Percentiles rank a stretch among this genome's conserved stretches.
Evolutionary conservation across 1,140 invertebrate genomes (phyloP).

Genomic region (Aphaenogaster floridana): DNA sequence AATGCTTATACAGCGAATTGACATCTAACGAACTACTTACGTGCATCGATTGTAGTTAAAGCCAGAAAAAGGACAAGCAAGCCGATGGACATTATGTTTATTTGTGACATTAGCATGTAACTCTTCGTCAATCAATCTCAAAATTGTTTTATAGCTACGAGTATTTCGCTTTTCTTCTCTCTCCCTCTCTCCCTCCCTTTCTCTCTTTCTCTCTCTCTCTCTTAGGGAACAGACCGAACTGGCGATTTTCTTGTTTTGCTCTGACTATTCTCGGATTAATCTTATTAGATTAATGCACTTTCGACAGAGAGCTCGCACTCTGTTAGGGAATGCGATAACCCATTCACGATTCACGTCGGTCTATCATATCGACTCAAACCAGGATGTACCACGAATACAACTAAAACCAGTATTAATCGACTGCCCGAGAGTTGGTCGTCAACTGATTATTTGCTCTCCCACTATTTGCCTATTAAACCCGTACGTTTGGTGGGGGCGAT

Average conservation of each 20-base stretch:
- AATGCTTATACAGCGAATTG: neutral
- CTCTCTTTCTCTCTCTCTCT: no score
- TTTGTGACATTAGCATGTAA: neutral
- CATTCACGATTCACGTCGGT: neutral
- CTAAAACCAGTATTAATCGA: neutral
- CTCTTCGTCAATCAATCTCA: neutral
- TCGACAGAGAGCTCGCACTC: neutral
- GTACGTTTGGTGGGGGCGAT: neutral
- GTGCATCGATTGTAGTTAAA: slow-evolving; percentile 30
- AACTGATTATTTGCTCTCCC: neutral
- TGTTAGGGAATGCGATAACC: neutral
- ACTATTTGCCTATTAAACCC: slow-evolving; percentile 21
- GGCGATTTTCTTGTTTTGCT: neutral
- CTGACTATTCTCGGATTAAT: neutral
- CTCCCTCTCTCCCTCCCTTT: no score
- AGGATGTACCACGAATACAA: neutral
- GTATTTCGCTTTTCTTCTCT: neutral
- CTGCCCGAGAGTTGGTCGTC: neutral
- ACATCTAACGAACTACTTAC: slow-evolving; percentile 51
- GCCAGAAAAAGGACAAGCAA: slow-evolving; percentile 6
- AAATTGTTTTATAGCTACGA: neutral
- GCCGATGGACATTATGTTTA: slow-evolving; percentile 37
- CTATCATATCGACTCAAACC: neutral
- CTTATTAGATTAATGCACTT: no score
- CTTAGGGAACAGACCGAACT: neutral